Percentiles rank a stretch among this genome's conserved stretches.
Evolutionary conservation across 2,888 invertebrate species (phyloP).

Genomic region (Netelia inedita): DNA sequence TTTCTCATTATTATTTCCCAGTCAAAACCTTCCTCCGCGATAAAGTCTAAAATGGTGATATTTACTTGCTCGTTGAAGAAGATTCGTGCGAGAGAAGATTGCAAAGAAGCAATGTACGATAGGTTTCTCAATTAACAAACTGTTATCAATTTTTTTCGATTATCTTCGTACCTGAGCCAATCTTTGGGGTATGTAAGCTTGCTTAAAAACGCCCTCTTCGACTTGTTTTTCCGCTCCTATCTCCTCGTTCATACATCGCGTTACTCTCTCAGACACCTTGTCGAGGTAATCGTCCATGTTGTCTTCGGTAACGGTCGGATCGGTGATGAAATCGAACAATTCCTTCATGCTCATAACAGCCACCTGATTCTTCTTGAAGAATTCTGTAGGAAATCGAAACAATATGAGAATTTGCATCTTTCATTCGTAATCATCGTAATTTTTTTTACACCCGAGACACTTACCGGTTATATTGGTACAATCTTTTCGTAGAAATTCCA

Average conservation of each 20-base stretch:
- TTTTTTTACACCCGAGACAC: constrained; percentile 16
- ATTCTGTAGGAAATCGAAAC: constrained; percentile 87
- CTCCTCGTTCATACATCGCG: constrained; percentile 88
- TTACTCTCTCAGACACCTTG: constrained; percentile 89
- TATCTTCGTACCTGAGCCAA: constrained; percentile 91
- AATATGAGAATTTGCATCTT: neutral
- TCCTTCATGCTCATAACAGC: constrained; percentile 96
- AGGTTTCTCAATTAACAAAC: constrained; percentile 1
- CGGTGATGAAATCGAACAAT: constrained; percentile 98
- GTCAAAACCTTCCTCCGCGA: too few species aligned
- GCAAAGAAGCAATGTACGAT: too few species aligned
- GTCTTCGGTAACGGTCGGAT: constrained; percentile 92
- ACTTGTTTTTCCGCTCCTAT: constrained; percentile 89
- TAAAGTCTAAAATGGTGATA: too few species aligned
- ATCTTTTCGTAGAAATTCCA: constrained; percentile 97
- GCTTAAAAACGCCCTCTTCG: constrained; percentile 97
- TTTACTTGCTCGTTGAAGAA: neutral
- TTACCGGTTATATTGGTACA: constrained; percentile 94
- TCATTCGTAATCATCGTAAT: neutral
- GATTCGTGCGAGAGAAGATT: neutral
- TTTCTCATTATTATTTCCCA: too few species aligned
- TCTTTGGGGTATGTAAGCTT: constrained; percentile 96
- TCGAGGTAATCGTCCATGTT: constrained; percentile 94
- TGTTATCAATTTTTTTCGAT: constrained; percentile 35
- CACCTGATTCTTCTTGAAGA: constrained; percentile 95